phyloP scores from a whole-genome alignment of 2,888 invertebrate species.

The Xanthorhoe spadicearia region DNA sequence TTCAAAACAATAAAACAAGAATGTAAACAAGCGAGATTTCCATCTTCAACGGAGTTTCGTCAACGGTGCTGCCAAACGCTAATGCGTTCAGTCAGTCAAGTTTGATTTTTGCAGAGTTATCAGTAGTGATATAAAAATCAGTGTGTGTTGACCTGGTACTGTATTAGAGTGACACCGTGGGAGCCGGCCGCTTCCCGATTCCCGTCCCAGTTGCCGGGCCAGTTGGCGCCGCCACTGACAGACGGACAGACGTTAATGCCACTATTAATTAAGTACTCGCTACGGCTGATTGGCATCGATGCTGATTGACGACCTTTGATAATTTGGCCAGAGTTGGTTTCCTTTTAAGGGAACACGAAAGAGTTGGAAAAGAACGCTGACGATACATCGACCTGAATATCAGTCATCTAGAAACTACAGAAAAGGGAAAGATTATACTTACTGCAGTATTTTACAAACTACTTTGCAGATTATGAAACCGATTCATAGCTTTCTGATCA shows the following conservation, averaged over 20 bases:
- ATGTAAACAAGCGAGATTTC: constrained; percentile 35
- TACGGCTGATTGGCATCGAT: constrained; percentile 50
- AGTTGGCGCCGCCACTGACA: constrained; percentile 59
- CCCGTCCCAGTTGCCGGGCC: constrained; percentile 51
- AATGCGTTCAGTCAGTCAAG: neutral
- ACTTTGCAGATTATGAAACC: constrained; percentile 4
- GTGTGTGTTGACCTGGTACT: constrained; percentile 31
- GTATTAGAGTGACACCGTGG: constrained; percentile 42
- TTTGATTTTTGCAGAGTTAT: constrained; percentile 13
- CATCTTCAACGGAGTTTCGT: constrained; percentile 18
- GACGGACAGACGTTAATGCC: constrained; percentile 40
- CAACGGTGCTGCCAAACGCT: neutral
- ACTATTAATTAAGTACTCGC: constrained; percentile 53
- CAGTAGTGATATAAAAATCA: constrained; percentile 21
- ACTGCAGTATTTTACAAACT: neutral
- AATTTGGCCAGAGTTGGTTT: constrained; percentile 22
- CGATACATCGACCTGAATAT: neutral
- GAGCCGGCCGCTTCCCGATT: constrained; percentile 53
- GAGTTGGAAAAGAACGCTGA: neutral
- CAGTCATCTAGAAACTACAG: neutral
- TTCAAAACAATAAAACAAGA: constrained; percentile 39
- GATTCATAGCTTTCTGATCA: constrained; percentile 7
- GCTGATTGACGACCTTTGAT: constrained; percentile 34
- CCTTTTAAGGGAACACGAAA: constrained; percentile 25
- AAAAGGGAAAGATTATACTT: neutral